Evolutionary conservation across 2,113 vertebrate genomes (phyloP).

Genomic region (Corythoichthys haematopterus): DNA sequence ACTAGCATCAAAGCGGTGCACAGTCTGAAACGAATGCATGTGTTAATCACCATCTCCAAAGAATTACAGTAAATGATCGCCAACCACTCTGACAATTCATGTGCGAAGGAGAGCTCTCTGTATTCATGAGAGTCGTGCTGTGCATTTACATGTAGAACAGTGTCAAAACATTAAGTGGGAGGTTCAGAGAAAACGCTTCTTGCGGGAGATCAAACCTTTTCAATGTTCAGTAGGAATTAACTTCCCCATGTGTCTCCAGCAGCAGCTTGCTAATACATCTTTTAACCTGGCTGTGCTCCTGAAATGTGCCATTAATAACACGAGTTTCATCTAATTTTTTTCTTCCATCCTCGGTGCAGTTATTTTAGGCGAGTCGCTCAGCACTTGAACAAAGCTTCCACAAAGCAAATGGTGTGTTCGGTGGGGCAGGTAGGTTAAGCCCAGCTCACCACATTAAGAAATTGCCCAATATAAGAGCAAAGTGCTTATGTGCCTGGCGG

Average conservation of each 20-base stretch:
- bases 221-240: slow-evolving; percentile 26
- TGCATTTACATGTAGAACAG: slow-evolving; percentile 57
- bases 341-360: background rate
- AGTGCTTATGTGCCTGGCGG: background rate
- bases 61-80: slow-evolving; percentile 56
- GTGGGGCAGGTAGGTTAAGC: background rate
- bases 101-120: slow-evolving; percentile 53
- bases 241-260: slow-evolving; percentile 22
- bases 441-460: background rate
- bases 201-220: slow-evolving; percentile 50
- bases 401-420: background rate
- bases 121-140: slow-evolving; percentile 46
- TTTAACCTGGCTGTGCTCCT: slow-evolving; percentile 15
- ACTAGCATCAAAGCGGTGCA: slow-evolving; percentile 54
- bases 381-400: background rate
- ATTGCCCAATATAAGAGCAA: background rate
- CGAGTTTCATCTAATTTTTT: background rate
- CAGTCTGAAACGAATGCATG: slow-evolving; percentile 61
- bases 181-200: slow-evolving; percentile 59
- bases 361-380: slow-evolving; percentile 8
- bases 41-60: slow-evolving; percentile 62
- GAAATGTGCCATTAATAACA: background rate
- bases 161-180: slow-evolving; percentile 67
- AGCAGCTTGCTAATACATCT: slow-evolving; percentile 21
- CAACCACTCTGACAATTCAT: slow-evolving; percentile 54